Conservation (phyloP, 2,113 vertebrate species). For the Macrotis lagotis region DNA sequence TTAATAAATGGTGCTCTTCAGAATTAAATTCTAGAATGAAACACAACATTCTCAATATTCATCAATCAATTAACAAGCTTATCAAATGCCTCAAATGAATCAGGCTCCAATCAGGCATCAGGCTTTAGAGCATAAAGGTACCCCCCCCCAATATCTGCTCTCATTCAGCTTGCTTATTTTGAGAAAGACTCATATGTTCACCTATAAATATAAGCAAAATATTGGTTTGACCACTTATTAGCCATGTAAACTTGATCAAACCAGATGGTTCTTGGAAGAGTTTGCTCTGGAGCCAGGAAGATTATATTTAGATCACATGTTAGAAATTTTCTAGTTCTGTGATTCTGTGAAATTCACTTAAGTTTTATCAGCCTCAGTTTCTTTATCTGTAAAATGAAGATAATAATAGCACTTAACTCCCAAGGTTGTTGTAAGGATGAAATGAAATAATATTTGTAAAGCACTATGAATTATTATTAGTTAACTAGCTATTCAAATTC, state of each 20-base stretch:
- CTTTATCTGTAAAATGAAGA: not conserved
- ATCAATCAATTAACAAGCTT: not conserved
- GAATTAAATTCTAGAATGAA: not conserved
- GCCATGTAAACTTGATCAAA: not conserved
- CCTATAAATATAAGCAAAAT: not conserved
- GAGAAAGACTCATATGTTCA: not conserved
- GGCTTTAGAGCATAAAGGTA: too few species aligned
- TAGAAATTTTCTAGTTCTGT: not conserved
- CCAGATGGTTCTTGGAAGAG: not conserved
- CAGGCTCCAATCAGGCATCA: too few species aligned
- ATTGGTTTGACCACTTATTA: not conserved
- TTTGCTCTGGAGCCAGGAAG: not conserved
- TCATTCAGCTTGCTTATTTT: not conserved
- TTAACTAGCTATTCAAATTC: not conserved
- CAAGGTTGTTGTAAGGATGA: not conserved
- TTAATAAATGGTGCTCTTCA: not conserved
- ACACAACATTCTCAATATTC: not conserved
- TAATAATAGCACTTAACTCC: not conserved
- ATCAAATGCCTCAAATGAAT: not conserved
- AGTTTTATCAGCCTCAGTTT: not conserved
- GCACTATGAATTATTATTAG: not conserved
- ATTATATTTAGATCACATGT: not conserved
- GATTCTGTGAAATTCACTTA: not conserved
- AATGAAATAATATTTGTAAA: not conserved
- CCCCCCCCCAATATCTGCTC: not conserved